phyloP scores from a whole-genome alignment of 2,797 vertebrate genomes.

The Sebastes hubbsi region DNA sequence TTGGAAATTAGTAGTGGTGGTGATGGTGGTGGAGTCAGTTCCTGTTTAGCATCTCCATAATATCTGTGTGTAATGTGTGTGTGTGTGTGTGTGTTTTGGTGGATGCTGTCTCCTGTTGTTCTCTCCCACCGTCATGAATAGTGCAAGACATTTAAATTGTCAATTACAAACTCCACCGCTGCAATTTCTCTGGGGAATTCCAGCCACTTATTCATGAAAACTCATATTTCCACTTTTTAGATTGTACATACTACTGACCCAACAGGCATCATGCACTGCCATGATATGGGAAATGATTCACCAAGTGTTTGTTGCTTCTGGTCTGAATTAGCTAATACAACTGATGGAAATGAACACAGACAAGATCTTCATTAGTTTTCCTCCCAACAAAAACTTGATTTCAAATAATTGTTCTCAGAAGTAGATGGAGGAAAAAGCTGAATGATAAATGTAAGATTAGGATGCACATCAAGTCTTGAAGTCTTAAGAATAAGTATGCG shows the following conservation, averaged over 20 bases:
- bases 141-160: constrained; percentile 60
- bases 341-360: not conserved
- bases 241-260: constrained; percentile 2
- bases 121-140: constrained; percentile 27
- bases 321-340: not conserved
- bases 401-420: constrained; percentile 11
- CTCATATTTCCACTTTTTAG: not conserved
- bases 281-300: not conserved
- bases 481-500: constrained; percentile 12
- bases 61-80: not conserved
- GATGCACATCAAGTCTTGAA: constrained; percentile 5
- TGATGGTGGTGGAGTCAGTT: not conserved
- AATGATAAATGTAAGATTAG: constrained; percentile 17
- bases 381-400: not conserved
- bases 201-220: constrained; percentile 21
- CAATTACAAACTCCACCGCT: constrained; percentile 58
- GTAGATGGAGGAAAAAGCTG: not conserved
- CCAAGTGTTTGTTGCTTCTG: not conserved
- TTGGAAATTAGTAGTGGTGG: constrained; percentile 22
- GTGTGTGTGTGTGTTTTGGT: not conserved
- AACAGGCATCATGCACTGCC: not conserved
- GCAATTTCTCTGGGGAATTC: constrained; percentile 59
- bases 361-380: not conserved
- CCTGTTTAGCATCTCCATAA: not conserved
- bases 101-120: not conserved